Evolutionary conservation across 2,113 vertebrate species (phyloP), one percentile per base, ranked within the genome.

Genomic region (Ochotona princeps): DNA sequence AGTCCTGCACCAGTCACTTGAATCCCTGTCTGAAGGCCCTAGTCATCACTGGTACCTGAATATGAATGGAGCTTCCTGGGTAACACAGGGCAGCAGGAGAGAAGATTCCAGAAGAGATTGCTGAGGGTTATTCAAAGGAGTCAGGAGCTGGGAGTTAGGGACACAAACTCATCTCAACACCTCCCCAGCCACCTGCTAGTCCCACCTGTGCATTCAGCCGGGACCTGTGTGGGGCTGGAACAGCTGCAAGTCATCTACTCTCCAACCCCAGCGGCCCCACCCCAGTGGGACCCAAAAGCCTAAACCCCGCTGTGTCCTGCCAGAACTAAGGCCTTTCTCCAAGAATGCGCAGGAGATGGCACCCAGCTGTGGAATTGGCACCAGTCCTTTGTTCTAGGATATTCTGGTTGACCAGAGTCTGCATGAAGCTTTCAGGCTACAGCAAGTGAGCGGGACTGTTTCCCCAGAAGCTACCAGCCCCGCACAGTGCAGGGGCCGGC

Each of bases 401-500:
- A n/a, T n/a, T 18, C 49, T 14, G 4, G 21, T 9, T 28, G 38
- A 7, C 63, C 67, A 28, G 23, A n/a, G 20, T 44, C 38, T 44
- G 38, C 38, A 44, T 44, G 38, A 44, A 44, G 38, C 38, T 44
- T 3, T 44, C 38, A 44, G 38, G 38, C 38, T 44, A 44, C 38
- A 44, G 38, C 38, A 44, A 44, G 47, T 4, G 4, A 28, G 30
- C 26, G 76, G 32, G 18, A 51, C 14, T 10, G 20, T 70, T 78
- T n/a, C n/a, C 66, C 65, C 20, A 23, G 35, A 79, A 49, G 21
- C 14, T 26, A 5, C 7, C 5, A 57, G 80, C 44, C 10, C 86
- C 85, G 74, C n/a, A 10, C 8, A 12, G 20, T 0, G 0, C 0
- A 12, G 74, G 60, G 13, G 14, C 1, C 0, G 23, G 49, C 11